Evolutionary conservation across 2,797 vertebrate genomes (phyloP).

Genomic region (Diglossa cyanea): DNA sequence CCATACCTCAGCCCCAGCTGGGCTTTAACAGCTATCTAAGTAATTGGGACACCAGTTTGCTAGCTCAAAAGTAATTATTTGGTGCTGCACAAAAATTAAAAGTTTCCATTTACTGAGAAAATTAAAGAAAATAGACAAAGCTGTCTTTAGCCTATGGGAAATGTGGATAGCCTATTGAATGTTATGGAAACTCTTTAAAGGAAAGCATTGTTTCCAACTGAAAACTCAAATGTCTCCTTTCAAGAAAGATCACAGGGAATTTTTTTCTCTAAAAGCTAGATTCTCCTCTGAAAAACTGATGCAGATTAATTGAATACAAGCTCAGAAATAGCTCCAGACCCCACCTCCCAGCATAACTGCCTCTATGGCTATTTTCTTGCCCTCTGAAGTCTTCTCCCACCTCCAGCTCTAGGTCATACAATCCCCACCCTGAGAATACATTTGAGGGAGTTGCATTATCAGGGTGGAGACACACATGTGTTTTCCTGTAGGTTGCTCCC

Average conservation of each 20-base stretch:
- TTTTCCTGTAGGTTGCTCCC: neutral
- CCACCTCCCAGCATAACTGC: neutral
- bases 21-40: neutral
- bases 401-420: neutral
- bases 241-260: neutral
- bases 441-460: neutral
- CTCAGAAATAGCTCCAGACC: neutral
- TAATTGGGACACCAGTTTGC: neutral
- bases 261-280: neutral
- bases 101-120: slow-evolving; percentile 8
- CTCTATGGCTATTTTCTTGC: neutral
- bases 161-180: neutral
- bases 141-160: neutral
- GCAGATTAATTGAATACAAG: neutral
- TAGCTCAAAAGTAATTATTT: slow-evolving; percentile 24
- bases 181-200: neutral
- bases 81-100: neutral
- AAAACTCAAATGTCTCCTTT: neutral
- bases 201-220: slow-evolving; percentile 8
- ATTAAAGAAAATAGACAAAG: neutral
- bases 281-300: neutral
- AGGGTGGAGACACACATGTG: neutral
- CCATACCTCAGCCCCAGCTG: neutral
- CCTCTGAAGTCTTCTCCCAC: neutral
- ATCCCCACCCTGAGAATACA: neutral